Conservation (phyloP, 2,797 vertebrate species). For the Coendou prehensilis region DNA sequence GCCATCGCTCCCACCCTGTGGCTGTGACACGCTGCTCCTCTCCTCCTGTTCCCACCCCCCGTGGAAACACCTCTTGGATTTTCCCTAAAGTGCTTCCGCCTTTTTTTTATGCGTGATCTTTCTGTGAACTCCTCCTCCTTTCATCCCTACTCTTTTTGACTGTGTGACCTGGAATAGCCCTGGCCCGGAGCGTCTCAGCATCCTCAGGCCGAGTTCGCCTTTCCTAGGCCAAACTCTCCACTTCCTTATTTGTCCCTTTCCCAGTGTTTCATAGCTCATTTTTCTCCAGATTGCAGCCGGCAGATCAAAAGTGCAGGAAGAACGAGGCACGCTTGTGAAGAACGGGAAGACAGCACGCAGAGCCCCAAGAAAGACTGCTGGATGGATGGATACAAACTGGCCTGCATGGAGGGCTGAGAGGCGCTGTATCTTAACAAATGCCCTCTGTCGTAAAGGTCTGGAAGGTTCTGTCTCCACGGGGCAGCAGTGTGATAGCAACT, state of each 20-base stretch:
- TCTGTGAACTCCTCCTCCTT: background rate
- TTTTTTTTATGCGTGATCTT: constrained; percentile 23
- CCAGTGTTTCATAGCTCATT: constrained; percentile 5
- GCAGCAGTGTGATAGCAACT: background rate
- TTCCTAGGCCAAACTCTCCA: background rate
- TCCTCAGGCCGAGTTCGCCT: background rate
- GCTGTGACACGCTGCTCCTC: background rate
- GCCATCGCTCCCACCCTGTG: background rate
- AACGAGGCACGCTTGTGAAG: background rate
- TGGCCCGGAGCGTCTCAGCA: background rate
- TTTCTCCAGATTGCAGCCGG: constrained; percentile 16
- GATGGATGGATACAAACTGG: background rate
- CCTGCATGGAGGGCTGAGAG: background rate
- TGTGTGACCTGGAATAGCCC: background rate
- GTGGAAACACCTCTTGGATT: background rate
- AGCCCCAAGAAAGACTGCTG: background rate
- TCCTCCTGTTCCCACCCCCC: background rate
- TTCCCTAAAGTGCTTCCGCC: constrained; percentile 22
- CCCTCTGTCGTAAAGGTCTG: background rate
- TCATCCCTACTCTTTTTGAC: background rate
- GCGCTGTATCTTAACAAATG: background rate
- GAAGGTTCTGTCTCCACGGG: background rate
- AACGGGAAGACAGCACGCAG: background rate
- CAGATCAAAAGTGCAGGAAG: background rate
- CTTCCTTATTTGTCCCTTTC: constrained; percentile 50